Conservation (phyloP, 2,888 invertebrate genomes). For the Dorcus parallelipipedus region DNA sequence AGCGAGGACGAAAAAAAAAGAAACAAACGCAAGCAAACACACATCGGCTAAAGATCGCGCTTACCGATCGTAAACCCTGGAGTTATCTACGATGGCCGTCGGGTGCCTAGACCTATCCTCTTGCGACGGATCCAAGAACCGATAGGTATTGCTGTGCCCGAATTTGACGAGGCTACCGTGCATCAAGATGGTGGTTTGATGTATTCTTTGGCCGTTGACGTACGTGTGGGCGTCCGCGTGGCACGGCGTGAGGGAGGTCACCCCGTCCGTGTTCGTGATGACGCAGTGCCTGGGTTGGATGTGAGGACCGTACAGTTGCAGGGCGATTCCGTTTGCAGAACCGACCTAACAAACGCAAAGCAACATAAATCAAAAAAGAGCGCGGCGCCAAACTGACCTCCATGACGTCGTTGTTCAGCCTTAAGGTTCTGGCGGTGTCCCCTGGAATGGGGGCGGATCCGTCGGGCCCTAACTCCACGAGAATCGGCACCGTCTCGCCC, state of each 20-base stretch:
- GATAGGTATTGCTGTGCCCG: slow-evolving; percentile 81
- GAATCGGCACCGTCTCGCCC: slow-evolving; percentile 62
- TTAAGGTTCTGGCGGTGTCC: slow-evolving; percentile 61
- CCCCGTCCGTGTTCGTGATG: slow-evolving; percentile 84
- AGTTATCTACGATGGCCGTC: slow-evolving; percentile 42
- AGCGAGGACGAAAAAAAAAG: slow-evolving; percentile 4
- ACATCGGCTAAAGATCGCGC: too few species aligned
- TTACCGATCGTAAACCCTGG: slow-evolving; percentile 69
- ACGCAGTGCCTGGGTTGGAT: slow-evolving; percentile 95
- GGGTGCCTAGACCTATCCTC: slow-evolving; percentile 77
- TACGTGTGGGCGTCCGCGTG: slow-evolving; percentile 92
- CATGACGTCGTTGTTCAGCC: slow-evolving; percentile 61
- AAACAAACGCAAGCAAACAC: not conserved
- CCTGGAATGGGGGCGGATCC: slow-evolving; percentile 60
- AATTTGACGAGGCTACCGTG: slow-evolving; percentile 84
- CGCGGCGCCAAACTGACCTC: slow-evolving; percentile 52
- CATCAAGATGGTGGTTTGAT: slow-evolving; percentile 87
- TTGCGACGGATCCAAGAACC: slow-evolving; percentile 79
- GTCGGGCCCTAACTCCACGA: slow-evolving; percentile 81
- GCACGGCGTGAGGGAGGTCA: slow-evolving; percentile 90
- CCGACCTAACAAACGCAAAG: slow-evolving; percentile 55
- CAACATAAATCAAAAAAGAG: not conserved
- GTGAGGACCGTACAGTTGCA: slow-evolving; percentile 84
- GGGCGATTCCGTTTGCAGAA: slow-evolving; percentile 72
- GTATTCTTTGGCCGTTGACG: slow-evolving; percentile 89